Base-by-base conservation (phyloP, 2,888 invertebrate species). In the Graphium colonna region DNA sequence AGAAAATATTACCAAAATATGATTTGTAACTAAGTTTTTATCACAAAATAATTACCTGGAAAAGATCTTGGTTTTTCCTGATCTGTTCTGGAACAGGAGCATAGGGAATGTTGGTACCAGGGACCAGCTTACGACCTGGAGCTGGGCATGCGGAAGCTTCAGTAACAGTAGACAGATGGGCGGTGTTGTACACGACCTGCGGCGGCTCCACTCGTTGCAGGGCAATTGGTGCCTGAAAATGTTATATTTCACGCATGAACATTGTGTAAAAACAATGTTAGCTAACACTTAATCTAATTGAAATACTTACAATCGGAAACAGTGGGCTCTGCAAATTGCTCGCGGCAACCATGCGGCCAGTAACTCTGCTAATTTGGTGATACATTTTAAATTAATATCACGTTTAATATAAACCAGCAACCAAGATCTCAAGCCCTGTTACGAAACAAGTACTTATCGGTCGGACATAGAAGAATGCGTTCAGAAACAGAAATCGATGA, bases 131-230 rank as follows among this genome's bases (percentile, higher is more conserved):
- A 56, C 67, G 75, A 54, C 77, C 73, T 38, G 81, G 72, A 15
- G 85, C 75, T 21, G 42, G 28, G 60, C 82, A 77, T 17, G 81
- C 75, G n/a, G 65, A 57, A n/a, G 68, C 64, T 51, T 86, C 83
- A 4, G 75, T 65, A 33, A 90, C 88, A 5, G 89, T 86, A 5
- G 88, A 84, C 58, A 88, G 61, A 10, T 86, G 84, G 55, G 75
- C 60, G 1, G 85, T 77, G 51, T 76, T 84, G 70, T 90, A 86
- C 60, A 76, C 67, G 63, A 89, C 82, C 26, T 64, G 57, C 1
- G 88, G 85, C 1, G 76, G 70, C 52, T 89, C 89, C 69, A 78
- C 86, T 70, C 83, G 78, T 79, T 88, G 87, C 72, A 88, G 64
- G 49, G 86, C 82, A 60, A 85, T 76, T 46, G 89, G 89, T 59